Percentiles rank a stretch among this genome's conserved stretches.
phyloP scores from a whole-genome alignment of 2,888 invertebrate species.

The Fragum sueziense region DNA sequence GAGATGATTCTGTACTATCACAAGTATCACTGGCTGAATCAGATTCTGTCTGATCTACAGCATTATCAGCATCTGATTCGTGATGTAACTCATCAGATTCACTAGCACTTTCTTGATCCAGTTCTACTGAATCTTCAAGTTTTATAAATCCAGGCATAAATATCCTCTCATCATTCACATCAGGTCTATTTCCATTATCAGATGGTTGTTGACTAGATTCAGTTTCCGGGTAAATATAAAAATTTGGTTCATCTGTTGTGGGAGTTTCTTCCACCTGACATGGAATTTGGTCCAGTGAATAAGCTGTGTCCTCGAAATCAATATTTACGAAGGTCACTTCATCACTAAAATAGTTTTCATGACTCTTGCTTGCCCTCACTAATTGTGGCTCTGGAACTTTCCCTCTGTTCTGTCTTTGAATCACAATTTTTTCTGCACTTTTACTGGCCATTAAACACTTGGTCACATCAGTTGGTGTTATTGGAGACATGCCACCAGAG shows the following conservation, averaged over 20 bases:
- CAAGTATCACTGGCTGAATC: background rate
- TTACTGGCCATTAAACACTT: slow-evolving; percentile 65
- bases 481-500: slow-evolving; percentile 61
- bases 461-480: slow-evolving; percentile 41
- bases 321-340: slow-evolving; percentile 93
- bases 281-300: slow-evolving; percentile 88
- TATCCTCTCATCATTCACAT: slow-evolving; percentile 67
- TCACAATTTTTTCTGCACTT: slow-evolving; percentile 77
- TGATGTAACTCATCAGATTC: background rate
- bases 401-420: slow-evolving; percentile 44
- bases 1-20: background rate
- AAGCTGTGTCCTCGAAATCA: slow-evolving; percentile 96
- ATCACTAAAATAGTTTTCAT: slow-evolving; percentile 92
- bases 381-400: slow-evolving; percentile 83
- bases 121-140: slow-evolving; percentile 67
- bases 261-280: slow-evolving; percentile 46
- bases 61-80: background rate
- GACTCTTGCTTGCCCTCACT: slow-evolving; percentile 93
- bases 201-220: background rate
- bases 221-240: background rate
- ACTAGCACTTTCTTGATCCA: background rate
- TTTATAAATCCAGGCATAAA: slow-evolving; percentile 79
- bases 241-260: slow-evolving; percentile 31
- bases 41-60: background rate
- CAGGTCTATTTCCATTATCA: slow-evolving; percentile 17